phyloP scores from a whole-genome alignment of 2,888 invertebrate species.

The Drosophila anceps region DNA sequence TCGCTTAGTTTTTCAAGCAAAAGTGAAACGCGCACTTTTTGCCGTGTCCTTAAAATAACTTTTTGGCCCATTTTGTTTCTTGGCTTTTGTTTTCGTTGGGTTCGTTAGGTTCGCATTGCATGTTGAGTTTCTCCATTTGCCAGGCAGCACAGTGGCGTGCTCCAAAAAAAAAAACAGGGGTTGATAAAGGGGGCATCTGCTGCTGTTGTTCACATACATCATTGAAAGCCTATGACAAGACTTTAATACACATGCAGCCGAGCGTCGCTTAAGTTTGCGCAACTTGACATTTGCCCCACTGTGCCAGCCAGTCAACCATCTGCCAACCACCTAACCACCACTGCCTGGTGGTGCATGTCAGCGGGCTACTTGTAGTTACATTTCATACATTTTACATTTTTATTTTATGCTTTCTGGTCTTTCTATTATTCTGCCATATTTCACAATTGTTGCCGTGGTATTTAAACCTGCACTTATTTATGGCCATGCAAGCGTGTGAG shows the following conservation, averaged over 20 bases:
- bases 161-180: too few relatives aligned
- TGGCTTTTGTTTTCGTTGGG: slow-evolving; percentile 57
- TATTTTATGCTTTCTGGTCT: slow-evolving; percentile 67
- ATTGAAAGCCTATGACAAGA: slow-evolving; percentile 42
- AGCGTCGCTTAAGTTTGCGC: slow-evolving; percentile 18
- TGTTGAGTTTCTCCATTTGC: slow-evolving; percentile 33
- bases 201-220: slow-evolving; percentile 2
- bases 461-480: slow-evolving; percentile 82
- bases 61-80: slow-evolving; percentile 81
- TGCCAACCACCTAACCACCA: background rate
- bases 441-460: slow-evolving; percentile 82
- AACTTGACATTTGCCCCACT: slow-evolving; percentile 55
- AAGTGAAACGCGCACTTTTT: slow-evolving; percentile 41
- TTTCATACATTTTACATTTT: slow-evolving; percentile 63
- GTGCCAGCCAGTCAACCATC: slow-evolving; percentile 27
- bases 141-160: slow-evolving; percentile 31
- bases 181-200: background rate
- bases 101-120: slow-evolving; percentile 36
- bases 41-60: slow-evolving; percentile 77
- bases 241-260: slow-evolving; percentile 15
- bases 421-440: slow-evolving; percentile 82
- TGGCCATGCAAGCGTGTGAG: slow-evolving; percentile 66
- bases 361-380: slow-evolving; percentile 70
- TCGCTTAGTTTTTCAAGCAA: slow-evolving; percentile 32
- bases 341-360: slow-evolving; percentile 44